These are phyloP conservation scores for Nymphalis c-album DNA, from an alignment of 2,888 invertebrate genomes.

Conservation along the genomic window DNA sequence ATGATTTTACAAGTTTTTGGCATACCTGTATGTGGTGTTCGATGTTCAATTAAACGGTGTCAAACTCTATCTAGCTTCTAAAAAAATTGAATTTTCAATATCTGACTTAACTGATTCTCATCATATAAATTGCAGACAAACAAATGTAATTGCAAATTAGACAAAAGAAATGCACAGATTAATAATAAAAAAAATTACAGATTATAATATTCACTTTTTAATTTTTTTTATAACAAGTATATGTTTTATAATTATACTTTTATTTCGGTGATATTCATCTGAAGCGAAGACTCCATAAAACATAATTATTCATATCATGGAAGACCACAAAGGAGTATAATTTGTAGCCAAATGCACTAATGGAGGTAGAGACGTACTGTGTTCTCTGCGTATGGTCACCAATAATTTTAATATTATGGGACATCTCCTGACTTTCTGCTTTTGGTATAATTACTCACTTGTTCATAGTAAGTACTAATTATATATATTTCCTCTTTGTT, in stretches of 20 bases:
- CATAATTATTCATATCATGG: constrained; percentile 10
- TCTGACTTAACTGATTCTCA: too few species aligned
- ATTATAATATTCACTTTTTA: background rate
- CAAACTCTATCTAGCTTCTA: too few species aligned
- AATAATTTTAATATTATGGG: background rate
- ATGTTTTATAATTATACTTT: constrained; percentile 5
- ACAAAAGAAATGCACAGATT: too few species aligned
- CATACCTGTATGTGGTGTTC: too few species aligned
- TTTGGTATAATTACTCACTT: too few species aligned
- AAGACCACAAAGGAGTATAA: constrained; percentile 8
- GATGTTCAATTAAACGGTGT: too few species aligned
- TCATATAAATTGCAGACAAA: too few species aligned
- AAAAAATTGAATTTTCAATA: too few species aligned
- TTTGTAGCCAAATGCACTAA: constrained; percentile 15
- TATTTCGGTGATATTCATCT: constrained; percentile 7
- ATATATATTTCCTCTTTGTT: too few species aligned
- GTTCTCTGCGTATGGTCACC: background rate
- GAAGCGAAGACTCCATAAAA: constrained; percentile 1
- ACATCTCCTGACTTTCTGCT: background rate
- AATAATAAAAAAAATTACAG: background rate
- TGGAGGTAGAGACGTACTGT: constrained; percentile 5
- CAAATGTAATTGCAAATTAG: too few species aligned
- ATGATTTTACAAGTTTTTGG: too few species aligned
- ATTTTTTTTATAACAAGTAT: background rate
- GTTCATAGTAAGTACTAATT: too few species aligned